Evolutionary conservation across 2,797 vertebrate genomes (phyloP), one percentile per base, ranked within the genome.

Genomic region (Protonibea diacanthus): DNA sequence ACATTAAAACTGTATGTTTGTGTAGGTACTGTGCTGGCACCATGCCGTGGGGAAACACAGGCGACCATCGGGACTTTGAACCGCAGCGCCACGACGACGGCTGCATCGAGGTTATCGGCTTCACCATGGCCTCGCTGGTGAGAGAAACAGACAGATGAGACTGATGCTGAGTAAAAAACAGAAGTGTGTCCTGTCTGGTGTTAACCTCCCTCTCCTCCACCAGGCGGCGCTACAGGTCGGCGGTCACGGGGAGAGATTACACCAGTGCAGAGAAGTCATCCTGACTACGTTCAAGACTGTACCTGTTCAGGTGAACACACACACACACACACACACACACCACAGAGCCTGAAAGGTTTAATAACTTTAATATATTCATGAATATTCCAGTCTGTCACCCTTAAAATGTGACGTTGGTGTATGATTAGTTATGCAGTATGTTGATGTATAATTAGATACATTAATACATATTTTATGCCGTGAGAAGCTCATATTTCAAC

Each of bases 21-120:
- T 74, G 67, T 27, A 99, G 98, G 95, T 99, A 99, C 93, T 99
- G 98, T 95, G 98, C 98, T 61, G 98, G 98, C 94, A 99, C 98
- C 81, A 98, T 98, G 97, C 98, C 98, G n/a, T 99, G 98, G 98
- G 98, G 98, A 38, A 99, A 99, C 92, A 98, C 98, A 0, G 97
- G 97, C 0, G 98, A 99, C 83, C 98, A 99, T 88, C 95, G 97
- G 64, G 98, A 99, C 89, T 99, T 99, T 71, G 98, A 99, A 74
- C 98, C 98, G n/a, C 98, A 99, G 91, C 96, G 98, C 1, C 98
- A 99, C 0, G 98, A 99, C 25, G 98, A 99, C 49, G 98, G 98
- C 88, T 99, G 97, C 90, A 99, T 99, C 18, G 98, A 99, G 91
- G 98, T 99, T 47, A 99, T 99, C 9, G 98, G 98, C 45, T 99